A percentile compares a stretch with the other conserved stretches of the same genome.
These are phyloP conservation scores for Molothrus aeneus DNA, from an alignment of 2,797 vertebrate genomes.

Conservation along the genomic window DNA sequence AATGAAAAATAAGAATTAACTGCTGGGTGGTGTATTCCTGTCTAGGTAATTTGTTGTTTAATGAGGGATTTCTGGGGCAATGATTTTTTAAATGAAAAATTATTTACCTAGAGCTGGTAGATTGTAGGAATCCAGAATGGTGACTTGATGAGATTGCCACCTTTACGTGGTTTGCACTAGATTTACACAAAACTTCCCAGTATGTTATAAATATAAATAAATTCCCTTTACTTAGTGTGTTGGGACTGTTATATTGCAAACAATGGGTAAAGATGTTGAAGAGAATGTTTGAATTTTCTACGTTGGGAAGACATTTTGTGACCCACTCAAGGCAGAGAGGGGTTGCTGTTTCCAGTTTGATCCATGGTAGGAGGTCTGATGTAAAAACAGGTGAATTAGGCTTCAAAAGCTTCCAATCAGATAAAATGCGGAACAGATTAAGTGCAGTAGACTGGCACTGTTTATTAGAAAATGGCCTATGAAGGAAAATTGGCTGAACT, in stretches of 20 bases:
- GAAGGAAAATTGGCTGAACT: constrained; percentile 56
- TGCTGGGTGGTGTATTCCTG: background rate
- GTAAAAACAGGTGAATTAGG: constrained; percentile 59
- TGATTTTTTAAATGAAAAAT: background rate
- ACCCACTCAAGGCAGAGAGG: background rate
- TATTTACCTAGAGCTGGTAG: background rate
- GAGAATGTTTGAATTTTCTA: background rate
- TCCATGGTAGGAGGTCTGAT: background rate
- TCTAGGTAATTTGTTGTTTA: background rate
- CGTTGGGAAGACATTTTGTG: background rate
- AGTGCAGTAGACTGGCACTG: constrained; percentile 35
- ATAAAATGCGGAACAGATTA: constrained; percentile 59
- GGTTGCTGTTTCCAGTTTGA: background rate
- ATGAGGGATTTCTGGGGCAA: background rate
- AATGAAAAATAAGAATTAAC: background rate
- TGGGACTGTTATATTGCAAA: background rate
- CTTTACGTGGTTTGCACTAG: background rate
- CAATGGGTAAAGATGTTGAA: accelerated
- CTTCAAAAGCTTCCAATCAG: constrained; percentile 43
- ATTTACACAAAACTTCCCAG: background rate
- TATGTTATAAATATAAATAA: background rate
- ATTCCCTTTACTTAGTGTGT: background rate
- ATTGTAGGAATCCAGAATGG: background rate
- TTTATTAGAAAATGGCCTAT: constrained; percentile 55
- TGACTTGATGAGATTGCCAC: background rate